Conservation (phyloP, 2,797 vertebrate species). For the Schizopygopsis pylzovi region DNA sequence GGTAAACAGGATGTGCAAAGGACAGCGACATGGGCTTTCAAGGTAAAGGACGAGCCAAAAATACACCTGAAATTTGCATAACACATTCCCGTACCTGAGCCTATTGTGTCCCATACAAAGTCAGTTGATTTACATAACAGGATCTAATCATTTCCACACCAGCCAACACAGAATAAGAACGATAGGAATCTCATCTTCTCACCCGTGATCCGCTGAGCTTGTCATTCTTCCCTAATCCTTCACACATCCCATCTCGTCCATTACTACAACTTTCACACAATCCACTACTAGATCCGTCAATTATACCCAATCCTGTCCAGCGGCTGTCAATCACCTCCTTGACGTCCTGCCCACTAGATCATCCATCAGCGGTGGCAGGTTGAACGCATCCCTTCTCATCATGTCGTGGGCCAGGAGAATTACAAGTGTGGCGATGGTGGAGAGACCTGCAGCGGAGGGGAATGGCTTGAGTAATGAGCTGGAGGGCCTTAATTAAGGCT, state of each 20-base stretch:
- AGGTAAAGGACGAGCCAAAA: slow-evolving; percentile 62
- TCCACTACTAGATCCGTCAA: slow-evolving; percentile 68
- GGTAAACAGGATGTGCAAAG: slow-evolving; percentile 23
- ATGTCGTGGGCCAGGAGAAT: slow-evolving; percentile 67
- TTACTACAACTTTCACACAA: slow-evolving; percentile 69
- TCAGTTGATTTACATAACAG: slow-evolving; percentile 25
- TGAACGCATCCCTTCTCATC: slow-evolving; percentile 70
- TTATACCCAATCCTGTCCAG: slow-evolving; percentile 67
- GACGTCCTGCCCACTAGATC: slow-evolving; percentile 68
- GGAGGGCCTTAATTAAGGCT: slow-evolving; percentile 78
- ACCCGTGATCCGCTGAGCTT: slow-evolving; percentile 38
- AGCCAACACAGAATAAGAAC: slow-evolving; percentile 1
- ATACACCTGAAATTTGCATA: slow-evolving; percentile 71
- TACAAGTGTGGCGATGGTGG: slow-evolving; percentile 68
- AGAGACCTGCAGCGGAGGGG: slow-evolving; percentile 64
- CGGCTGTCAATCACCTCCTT: slow-evolving; percentile 65
- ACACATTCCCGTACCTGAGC: slow-evolving; percentile 65
- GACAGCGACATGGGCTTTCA: slow-evolving; percentile 22
- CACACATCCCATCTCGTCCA: slow-evolving; percentile 58
- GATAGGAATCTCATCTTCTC: slow-evolving; percentile 43
- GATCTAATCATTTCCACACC: slow-evolving; percentile 27
- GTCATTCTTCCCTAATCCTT: slow-evolving; percentile 45
- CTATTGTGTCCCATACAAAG: slow-evolving; percentile 16
- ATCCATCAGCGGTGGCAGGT: slow-evolving; percentile 70
- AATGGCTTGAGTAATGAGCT: slow-evolving; percentile 70